Base-by-base conservation (phyloP, 2,113 vertebrate genomes). In the Calyptommatus sinebrachiatus region DNA sequence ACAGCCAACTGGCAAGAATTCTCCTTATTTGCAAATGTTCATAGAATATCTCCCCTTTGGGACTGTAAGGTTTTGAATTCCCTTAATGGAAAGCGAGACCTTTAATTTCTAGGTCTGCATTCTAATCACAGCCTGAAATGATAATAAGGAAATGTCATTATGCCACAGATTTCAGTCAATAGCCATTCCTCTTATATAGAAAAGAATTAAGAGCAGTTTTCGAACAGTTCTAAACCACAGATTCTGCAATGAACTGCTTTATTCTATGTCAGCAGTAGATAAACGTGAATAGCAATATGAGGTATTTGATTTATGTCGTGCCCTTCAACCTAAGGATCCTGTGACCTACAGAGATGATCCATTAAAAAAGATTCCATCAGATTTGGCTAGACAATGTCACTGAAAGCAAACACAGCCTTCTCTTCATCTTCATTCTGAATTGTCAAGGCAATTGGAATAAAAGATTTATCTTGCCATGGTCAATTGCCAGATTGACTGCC, bases 1-100 rank as follows among this genome's bases (percentile, higher is more conserved):
- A 46, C 50, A 74, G 72, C 72, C 73, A 81, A 20, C 79, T 81
- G 79, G 50, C 31, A 75, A 81, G 61, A 48, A 81, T 46, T 65
- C 65, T 81, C 31, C 60, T 74, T 81, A 62, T 16, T 50, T 46
- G 20, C 41, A 35, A 75, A 81, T 41, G 45, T 26, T 35, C 72
- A 75, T 69, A 81, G 75, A 75, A 61, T 69, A 75, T 69, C 35
- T 60, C 8, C 61, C 72, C 65, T 10, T 75, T 9, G n/a, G n/a
- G 73, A 75, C 41, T 48, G 35, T 50, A 81, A 61, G 35, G 18
- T 69, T 68, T 65, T 81, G 65, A 73, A 8, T 14, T 46, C 41
- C 66, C 73, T 60, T 61, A 81, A 75, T 75, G 65, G 50, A 67
- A 28, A 78, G 45, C 4, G 61, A 26, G 61, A 69, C 7, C 68